These are phyloP conservation scores for Tenualosa thibaudeaui DNA, from an alignment of 2,797 vertebrate genomes.

Conservation along the genomic window DNA sequence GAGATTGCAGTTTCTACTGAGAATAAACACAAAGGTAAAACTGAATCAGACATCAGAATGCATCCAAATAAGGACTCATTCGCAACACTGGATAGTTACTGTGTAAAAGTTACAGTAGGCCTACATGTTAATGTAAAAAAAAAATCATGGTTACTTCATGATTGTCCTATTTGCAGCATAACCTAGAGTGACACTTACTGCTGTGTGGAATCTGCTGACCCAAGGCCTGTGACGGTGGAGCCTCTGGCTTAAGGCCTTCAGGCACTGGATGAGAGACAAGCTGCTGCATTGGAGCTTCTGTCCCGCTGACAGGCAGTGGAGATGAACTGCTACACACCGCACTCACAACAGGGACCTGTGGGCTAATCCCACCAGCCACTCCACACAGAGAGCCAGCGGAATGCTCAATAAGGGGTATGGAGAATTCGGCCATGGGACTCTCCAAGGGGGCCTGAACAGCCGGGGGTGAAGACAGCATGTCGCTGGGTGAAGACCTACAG, in stretches of 20 bases:
- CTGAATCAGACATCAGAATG: too few species aligned
- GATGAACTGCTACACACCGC: conserved; percentile 53
- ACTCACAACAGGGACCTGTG: conserved; percentile 25
- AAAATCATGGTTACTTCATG: background rate
- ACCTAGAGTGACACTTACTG: conserved; percentile 61
- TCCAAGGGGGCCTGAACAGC: conserved; percentile 52
- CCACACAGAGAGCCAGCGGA: background rate
- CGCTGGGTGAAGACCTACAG: conserved; percentile 43
- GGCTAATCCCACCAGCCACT: background rate
- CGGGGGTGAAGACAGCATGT: conserved; percentile 59
- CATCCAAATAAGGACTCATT: background rate
- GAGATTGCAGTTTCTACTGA: background rate
- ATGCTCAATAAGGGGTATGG: background rate
- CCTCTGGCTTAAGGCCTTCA: conserved; percentile 39
- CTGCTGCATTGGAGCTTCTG: conserved; percentile 53
- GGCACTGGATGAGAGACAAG: background rate
- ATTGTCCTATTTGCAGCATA: background rate
- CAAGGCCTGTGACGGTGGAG: conserved; percentile 51
- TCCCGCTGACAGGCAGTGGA: conserved; percentile 51
- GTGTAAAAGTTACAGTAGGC: too few species aligned
- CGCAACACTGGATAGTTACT: too few species aligned
- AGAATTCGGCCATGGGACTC: background rate
- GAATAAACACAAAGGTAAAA: background rate
- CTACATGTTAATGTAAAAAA: too few species aligned
- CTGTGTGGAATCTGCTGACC: conserved; percentile 65